A percentile compares a stretch with the other conserved stretches of the same genome.
These are phyloP conservation scores for Heliocidaris tuberculata DNA, from an alignment of 35 echinoderm and acorn worm species.

Conservation along the genomic window DNA sequence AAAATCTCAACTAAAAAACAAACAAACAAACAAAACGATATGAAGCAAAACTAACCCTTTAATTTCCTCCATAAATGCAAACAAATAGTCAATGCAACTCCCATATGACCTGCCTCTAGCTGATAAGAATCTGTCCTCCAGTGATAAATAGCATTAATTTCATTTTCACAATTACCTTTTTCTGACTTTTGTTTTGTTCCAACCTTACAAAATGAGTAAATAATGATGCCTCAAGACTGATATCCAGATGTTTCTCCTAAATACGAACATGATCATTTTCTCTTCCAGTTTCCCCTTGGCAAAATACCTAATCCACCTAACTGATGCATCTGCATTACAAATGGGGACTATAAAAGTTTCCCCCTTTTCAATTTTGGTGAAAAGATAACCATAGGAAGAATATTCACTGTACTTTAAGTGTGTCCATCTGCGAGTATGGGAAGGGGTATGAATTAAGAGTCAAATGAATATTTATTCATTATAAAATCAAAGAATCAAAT, in stretches of 20 bases:
- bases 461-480: too few relatives aligned
- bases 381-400: not conserved
- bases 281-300: not conserved
- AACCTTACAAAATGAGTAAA: not conserved
- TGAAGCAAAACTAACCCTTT: not conserved
- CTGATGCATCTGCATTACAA: not conserved
- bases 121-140: not conserved
- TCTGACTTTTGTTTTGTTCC: not conserved
- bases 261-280: not conserved
- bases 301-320: not conserved
- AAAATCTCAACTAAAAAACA: not conserved
- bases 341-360: not conserved
- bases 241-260: not conserved
- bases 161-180: not conserved
- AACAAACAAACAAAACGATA: not conserved
- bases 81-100: not conserved
- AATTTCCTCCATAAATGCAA: not conserved
- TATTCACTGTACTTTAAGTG: not conserved
- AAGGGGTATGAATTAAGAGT: not conserved
- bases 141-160: not conserved
- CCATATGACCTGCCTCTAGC: not conserved
- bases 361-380: not conserved
- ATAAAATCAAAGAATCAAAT: too few relatives aligned
- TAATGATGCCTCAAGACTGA: not conserved
- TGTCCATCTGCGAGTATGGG: not conserved